A percentile compares a stretch with the other conserved stretches of the same genome.
Evolutionary conservation across 2,797 vertebrate genomes (phyloP).

Genomic region (Gobio occitaniae): DNA sequence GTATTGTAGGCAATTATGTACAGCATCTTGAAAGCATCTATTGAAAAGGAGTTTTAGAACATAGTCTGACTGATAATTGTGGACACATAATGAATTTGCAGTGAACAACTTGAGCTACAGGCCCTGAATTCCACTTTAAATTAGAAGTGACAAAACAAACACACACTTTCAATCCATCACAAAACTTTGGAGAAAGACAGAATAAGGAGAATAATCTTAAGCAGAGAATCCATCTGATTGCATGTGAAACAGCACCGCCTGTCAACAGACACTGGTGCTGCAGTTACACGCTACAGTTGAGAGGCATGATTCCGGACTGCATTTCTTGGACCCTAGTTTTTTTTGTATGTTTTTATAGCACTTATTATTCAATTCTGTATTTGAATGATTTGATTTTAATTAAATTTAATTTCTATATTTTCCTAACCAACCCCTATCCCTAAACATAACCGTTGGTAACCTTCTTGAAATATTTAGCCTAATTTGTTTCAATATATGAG

Average conservation of each 20-base stretch:
- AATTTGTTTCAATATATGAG: neutral
- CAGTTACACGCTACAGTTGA: neutral
- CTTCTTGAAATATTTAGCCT: neutral
- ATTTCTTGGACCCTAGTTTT: neutral
- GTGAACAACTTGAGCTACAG: neutral
- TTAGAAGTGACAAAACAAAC: neutral
- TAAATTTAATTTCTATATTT: neutral
- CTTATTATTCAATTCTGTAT: neutral
- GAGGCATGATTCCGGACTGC: neutral
- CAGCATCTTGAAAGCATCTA: neutral
- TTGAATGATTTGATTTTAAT: neutral
- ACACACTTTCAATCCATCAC: neutral
- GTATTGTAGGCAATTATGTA: neutral
- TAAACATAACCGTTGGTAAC: neutral
- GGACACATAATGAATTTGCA: neutral
- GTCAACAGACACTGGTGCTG: slow-evolving; percentile 58
- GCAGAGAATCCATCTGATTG: slow-evolving; percentile 44
- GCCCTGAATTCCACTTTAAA: neutral
- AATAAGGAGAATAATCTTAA: neutral
- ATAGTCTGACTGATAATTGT: neutral
- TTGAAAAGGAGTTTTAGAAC: neutral
- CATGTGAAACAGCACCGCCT: slow-evolving; percentile 74
- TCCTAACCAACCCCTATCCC: neutral
- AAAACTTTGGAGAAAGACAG: neutral
- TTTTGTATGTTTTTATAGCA: neutral